Conservation (phyloP, 2,113 vertebrate species). For the Mesembrinibis cayennensis region DNA sequence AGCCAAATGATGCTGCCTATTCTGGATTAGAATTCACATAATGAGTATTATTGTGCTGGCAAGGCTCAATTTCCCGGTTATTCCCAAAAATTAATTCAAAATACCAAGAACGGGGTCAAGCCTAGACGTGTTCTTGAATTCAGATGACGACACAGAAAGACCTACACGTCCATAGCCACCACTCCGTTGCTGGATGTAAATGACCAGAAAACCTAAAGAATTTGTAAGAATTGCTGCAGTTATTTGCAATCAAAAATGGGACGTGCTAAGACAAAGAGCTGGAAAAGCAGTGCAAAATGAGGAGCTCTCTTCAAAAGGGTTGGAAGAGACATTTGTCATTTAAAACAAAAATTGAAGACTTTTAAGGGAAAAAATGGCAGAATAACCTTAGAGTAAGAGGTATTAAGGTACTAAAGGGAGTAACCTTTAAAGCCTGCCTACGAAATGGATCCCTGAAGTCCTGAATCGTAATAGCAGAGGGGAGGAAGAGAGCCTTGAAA, state of each 20-base stretch:
- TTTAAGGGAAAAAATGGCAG: constrained; percentile 15
- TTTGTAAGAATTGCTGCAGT: not conserved
- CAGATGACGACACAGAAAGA: not conserved
- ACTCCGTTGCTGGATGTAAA: not conserved
- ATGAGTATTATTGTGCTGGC: not conserved
- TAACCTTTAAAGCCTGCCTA: constrained; percentile 61
- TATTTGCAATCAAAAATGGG: not conserved
- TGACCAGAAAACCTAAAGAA: not conserved
- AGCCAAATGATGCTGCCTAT: not conserved
- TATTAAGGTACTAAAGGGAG: constrained; percentile 36
- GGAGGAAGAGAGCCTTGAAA: not conserved
- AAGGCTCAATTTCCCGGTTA: not conserved
- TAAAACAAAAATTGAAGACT: constrained; percentile 36
- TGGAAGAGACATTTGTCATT: constrained; percentile 7
- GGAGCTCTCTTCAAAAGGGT: not conserved
- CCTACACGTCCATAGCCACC: not conserved
- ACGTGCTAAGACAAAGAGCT: not conserved
- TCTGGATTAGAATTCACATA: not conserved
- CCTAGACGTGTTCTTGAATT: not conserved
- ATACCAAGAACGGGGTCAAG: not conserved
- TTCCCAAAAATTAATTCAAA: not conserved
- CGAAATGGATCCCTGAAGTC: constrained; percentile 27
- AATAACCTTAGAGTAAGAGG: constrained; percentile 45
- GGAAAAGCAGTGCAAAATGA: not conserved
- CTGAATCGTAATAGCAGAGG: not conserved